These are phyloP conservation scores for Luehdorfia chinensis DNA, from an alignment of 1,140 invertebrate genomes.

Conservation along the genomic window DNA sequence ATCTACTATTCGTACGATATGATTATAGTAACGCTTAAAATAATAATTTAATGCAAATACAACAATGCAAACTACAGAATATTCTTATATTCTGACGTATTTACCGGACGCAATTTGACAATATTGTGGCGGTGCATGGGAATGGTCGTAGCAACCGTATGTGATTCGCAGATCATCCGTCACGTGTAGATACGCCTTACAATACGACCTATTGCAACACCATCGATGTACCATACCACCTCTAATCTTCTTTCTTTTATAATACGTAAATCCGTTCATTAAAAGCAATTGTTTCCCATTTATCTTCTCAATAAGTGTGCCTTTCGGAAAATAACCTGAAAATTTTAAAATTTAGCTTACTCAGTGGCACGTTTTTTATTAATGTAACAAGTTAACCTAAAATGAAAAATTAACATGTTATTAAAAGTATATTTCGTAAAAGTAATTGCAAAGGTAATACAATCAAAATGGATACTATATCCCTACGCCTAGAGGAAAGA, in stretches of 20 bases:
- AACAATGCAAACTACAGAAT: too few species aligned
- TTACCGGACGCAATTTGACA: conserved; percentile 13
- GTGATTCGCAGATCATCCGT: conserved; percentile 16
- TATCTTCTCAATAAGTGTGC: conserved; percentile 23
- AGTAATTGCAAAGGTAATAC: conserved; percentile 14
- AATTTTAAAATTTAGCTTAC: too few species aligned
- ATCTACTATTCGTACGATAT: too few species aligned
- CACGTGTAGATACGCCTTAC: conserved; percentile 33
- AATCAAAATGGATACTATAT: conserved; percentile 1
- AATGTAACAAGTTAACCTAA: too few species aligned
- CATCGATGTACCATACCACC: conserved; percentile 20
- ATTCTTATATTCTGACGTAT: conserved; percentile 24
- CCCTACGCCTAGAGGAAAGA: conserved; percentile 1
- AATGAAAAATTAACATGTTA: neutral
- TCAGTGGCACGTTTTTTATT: too few species aligned
- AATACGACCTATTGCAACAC: conserved; percentile 32
- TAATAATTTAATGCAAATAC: too few species aligned
- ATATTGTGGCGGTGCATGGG: conserved; percentile 25
- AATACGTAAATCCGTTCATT: conserved; percentile 32
- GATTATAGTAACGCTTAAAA: too few species aligned
- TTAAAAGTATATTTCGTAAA: conserved; percentile 10
- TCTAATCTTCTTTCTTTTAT: conserved; percentile 22
- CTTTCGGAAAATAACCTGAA: too few species aligned
- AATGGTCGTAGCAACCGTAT: conserved; percentile 18
- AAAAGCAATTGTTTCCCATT: conserved; percentile 29